phyloP scores from a whole-genome alignment of 2,888 invertebrate genomes.

The Drosophila sordidapex region DNA sequence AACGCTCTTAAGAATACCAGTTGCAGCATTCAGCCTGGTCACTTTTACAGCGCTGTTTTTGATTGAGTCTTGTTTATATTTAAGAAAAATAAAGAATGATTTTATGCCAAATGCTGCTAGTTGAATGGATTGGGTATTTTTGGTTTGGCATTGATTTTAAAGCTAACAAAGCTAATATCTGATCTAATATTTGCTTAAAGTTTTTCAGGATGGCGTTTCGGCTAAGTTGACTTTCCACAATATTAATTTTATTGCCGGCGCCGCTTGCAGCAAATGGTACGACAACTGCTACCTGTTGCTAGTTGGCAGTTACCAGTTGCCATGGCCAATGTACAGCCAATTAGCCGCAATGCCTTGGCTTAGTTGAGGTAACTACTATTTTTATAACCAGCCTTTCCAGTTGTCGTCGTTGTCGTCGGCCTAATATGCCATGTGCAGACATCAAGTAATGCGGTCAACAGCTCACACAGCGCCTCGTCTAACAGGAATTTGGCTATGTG shows the following conservation, averaged over 20 bases:
- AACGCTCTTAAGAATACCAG: background rate
- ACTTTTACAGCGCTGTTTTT: background rate
- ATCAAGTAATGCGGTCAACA: conserved; percentile 62
- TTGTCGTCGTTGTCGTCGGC: conserved; percentile 31
- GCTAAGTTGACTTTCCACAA: conserved; percentile 31
- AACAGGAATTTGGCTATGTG: conserved; percentile 57
- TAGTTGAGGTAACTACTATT: conserved; percentile 65
- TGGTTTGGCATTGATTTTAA: conserved; percentile 8
- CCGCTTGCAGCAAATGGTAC: conserved; percentile 45
- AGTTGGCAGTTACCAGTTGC: conserved; percentile 15
- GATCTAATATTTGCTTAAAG: background rate
- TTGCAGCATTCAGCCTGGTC: background rate
- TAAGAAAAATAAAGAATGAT: background rate
- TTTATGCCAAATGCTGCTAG: background rate
- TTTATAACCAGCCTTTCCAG: conserved; percentile 64
- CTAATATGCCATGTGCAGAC: conserved; percentile 41
- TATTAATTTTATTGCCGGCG: conserved; percentile 16
- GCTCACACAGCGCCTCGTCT: conserved; percentile 33
- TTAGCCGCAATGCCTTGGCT: conserved; percentile 66
- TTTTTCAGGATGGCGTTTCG: conserved; percentile 6
- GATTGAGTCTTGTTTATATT: background rate
- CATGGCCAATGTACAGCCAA: conserved; percentile 54
- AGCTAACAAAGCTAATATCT: background rate
- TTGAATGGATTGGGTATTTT: background rate
- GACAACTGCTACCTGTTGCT: conserved; percentile 47